Base-by-base conservation (phyloP, 2,888 invertebrate genomes). In the Choreutis nemorana region DNA sequence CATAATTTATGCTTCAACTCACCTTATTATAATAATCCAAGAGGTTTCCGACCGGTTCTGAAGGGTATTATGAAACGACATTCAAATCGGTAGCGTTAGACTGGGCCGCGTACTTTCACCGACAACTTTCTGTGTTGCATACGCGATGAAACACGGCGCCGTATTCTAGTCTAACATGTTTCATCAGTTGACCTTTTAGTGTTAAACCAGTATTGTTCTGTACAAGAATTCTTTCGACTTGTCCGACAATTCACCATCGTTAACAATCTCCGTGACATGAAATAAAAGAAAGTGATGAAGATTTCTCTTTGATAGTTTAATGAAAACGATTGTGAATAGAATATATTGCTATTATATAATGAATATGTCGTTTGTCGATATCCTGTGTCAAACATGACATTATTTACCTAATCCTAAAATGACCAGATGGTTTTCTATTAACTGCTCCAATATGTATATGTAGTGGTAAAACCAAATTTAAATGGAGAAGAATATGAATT, bases 51-150 rank as follows among this genome's bases (percentile, higher is more conserved):
- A 71, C 73, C 62, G 64, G 71, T 73, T 64, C 41, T 37, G 55
- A 65, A 45, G 50, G 18, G 15, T 61, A 62, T 70, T 73, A 75
- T 60, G 66, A 70, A 67, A 67, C 59, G 9, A 51, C 54, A 57
- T 66, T 65, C 66, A 58, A 58, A 49, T 60, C 53, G 47, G 57
- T 45, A 48, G 56, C 51, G 66, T 72, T 68, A 65, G 65, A 56
- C 40, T 45, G 47, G 59, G 51, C 51, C 48, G 39, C 45, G 54
- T 63, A 73, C 73, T 75, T 77, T 75, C 75, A 73, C 71, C 72
- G 48, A 38, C 42, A 53, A 61, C 68, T 72, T 68, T 71, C 71
- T 62, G 72, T 50, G 50, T 48, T 49, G 53, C 37, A 44, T 50
- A 50, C 43, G 46, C 39, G 45, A 28, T 30, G 24, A 31, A 34